These are phyloP conservation scores for Battus philenor DNA, from an alignment of 1,140 invertebrate genomes.

Conservation along the genomic window DNA sequence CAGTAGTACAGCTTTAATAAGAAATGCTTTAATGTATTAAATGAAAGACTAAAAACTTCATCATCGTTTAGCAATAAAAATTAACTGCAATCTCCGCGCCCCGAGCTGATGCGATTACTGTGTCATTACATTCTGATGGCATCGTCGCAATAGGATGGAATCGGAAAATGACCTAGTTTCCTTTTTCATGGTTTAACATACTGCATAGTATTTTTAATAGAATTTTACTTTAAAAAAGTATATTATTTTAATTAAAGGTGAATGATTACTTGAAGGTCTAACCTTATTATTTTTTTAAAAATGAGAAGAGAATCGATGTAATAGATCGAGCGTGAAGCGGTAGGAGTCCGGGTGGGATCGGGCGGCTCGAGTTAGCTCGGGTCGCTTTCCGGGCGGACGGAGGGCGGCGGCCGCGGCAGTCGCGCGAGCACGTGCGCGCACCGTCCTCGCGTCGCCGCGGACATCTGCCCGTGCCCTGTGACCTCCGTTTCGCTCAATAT, in stretches of 20 bases:
- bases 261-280: too few relatives aligned
- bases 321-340: slow-evolving; percentile 24
- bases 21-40: too few relatives aligned
- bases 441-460: slow-evolving; percentile 48
- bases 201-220: too few relatives aligned
- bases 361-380: slow-evolving; percentile 28
- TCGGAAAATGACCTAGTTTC: slow-evolving; percentile 14
- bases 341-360: slow-evolving; percentile 22
- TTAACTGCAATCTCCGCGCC: slow-evolving; percentile 14
- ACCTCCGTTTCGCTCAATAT: slow-evolving; percentile 48
- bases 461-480: slow-evolving; percentile 40
- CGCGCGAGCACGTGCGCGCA: slow-evolving; percentile 67
- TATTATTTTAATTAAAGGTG: too few relatives aligned
- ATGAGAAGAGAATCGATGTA: slow-evolving; percentile 32
- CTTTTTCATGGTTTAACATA: too few relatives aligned
- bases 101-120: slow-evolving; percentile 10
- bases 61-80: slow-evolving; percentile 14
- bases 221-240: too few relatives aligned
- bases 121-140: slow-evolving; percentile 10
- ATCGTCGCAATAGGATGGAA: slow-evolving; percentile 1
- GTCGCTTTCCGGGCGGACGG: slow-evolving; percentile 16
- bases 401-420: slow-evolving; percentile 54
- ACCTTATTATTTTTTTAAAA: too few relatives aligned
- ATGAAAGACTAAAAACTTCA: too few relatives aligned
- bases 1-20: too few relatives aligned